Conservation (phyloP, 1,140 invertebrate genomes). For the Monomorium pharaonis region DNA sequence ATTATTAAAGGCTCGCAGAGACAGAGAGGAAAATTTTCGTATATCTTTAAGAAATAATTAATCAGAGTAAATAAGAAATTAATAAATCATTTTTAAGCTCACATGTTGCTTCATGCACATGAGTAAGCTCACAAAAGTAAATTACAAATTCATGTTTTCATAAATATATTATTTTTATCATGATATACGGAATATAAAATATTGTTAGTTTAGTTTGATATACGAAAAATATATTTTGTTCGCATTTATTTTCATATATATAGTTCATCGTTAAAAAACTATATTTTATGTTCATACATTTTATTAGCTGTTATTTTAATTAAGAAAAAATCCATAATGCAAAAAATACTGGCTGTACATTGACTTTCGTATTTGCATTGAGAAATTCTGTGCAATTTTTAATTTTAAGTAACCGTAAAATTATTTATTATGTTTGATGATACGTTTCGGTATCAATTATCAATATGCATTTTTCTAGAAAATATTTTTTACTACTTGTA, state of each 20-base stretch:
- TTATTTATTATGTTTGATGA: neutral
- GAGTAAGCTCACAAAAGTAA: neutral
- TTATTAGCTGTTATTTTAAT: neutral
- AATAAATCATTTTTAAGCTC: neutral
- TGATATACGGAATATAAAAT: neutral
- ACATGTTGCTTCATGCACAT: neutral
- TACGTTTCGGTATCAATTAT: neutral
- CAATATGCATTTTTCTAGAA: neutral
- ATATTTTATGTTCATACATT: neutral
- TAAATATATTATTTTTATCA: neutral
- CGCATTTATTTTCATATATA: neutral
- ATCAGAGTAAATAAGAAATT: neutral
- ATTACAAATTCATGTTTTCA: neutral
- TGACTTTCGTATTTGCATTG: neutral
- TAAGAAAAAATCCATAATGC: neutral
- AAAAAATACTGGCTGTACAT: neutral
- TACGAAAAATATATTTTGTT: neutral
- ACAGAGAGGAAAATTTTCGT: neutral
- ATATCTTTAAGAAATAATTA: neutral
- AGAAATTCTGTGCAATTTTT: neutral
- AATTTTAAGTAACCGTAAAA: slow-evolving; percentile 19
- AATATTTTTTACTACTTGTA: neutral
- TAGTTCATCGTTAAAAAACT: neutral
- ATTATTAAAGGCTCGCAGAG: neutral
- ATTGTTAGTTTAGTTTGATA: neutral